Percentiles rank a stretch among this genome's conserved stretches.
Evolutionary conservation across 1,140 invertebrate species (phyloP).

Genomic region (Bombus waltoni): DNA sequence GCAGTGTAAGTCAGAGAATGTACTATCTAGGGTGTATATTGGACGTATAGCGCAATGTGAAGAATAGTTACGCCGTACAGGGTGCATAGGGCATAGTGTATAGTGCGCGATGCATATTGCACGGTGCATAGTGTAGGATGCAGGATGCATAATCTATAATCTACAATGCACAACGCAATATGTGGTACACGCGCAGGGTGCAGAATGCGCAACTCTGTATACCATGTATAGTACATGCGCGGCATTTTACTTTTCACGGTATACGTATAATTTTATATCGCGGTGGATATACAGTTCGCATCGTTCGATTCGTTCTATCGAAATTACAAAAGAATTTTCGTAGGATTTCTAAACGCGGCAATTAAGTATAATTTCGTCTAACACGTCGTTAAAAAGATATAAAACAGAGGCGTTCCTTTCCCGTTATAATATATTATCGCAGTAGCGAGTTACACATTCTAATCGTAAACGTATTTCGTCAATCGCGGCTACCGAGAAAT

Average conservation of each 20-base stretch:
- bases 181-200: not conserved
- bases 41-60: not conserved
- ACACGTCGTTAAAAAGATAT: not conserved
- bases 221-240: too few species aligned
- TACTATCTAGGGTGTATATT: not conserved
- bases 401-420: not conserved
- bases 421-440: not conserved
- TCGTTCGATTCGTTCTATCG: too few species aligned
- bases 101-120: not conserved
- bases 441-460: not conserved
- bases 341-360: not conserved
- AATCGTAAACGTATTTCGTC: slow-evolving; percentile 25
- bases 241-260: not conserved
- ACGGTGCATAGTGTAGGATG: not conserved
- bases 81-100: not conserved
- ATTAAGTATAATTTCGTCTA: not conserved
- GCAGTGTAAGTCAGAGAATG: not conserved
- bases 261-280: too few species aligned
- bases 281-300: too few species aligned
- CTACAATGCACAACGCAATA: not conserved
- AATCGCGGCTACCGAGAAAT: slow-evolving; percentile 49
- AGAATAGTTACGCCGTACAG: not conserved
- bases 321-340: not conserved
- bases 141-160: too few species aligned
- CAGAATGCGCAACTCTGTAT: not conserved